phyloP scores from a whole-genome alignment of 2,113 vertebrate genomes.

The Alethe diademata region DNA sequence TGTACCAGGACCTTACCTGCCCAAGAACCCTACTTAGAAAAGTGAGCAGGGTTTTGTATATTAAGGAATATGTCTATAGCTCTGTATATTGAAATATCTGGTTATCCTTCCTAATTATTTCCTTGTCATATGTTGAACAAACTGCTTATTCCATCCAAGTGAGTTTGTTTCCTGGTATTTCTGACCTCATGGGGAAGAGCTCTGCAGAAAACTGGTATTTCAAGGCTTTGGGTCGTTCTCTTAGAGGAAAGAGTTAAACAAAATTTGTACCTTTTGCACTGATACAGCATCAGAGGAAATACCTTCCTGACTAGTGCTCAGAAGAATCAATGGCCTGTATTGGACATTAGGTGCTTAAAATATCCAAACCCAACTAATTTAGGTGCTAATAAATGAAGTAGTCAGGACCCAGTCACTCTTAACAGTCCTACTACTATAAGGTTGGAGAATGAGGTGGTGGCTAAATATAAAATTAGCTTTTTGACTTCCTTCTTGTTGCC shows the following conservation, averaged over 20 bases:
- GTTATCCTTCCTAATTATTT: neutral
- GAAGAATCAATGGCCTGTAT: neutral
- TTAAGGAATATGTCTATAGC: neutral
- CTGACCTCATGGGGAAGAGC: neutral
- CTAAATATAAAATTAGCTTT: neutral
- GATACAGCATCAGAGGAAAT: neutral
- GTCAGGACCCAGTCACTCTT: neutral
- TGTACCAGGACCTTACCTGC: neutral
- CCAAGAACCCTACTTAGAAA: neutral
- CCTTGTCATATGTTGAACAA: neutral
- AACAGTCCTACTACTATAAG: neutral
- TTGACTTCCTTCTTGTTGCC: neutral
- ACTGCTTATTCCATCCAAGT: neutral
- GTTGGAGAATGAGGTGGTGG: neutral
- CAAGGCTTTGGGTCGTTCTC: accelerated
- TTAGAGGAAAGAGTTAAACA: neutral
- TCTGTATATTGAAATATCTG: neutral
- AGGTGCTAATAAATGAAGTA: neutral
- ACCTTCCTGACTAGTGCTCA: neutral
- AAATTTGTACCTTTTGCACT: neutral
- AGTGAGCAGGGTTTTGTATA: neutral
- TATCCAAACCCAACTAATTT: neutral
- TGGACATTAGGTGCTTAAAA: neutral
- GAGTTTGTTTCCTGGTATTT: neutral
- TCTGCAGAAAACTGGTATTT: neutral